phyloP scores from a whole-genome alignment of 2,113 vertebrate genomes.

The Anas platyrhynchos region DNA sequence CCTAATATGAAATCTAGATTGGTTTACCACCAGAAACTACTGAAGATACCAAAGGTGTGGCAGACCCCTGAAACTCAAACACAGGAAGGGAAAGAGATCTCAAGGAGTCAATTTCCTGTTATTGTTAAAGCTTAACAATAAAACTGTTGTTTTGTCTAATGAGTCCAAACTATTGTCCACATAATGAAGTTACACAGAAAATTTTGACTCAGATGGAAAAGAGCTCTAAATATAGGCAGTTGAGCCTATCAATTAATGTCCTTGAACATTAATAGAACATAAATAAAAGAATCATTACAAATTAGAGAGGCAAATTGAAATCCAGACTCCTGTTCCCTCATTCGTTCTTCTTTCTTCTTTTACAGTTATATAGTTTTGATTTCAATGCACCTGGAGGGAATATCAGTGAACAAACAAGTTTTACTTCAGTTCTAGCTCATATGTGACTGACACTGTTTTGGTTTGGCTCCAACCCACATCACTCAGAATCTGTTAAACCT shows the following conservation, averaged over 20 bases:
- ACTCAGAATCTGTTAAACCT: background rate
- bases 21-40: fast-evolving
- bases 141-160: background rate
- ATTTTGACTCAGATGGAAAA: background rate
- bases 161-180: background rate
- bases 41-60: background rate
- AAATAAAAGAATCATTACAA: background rate
- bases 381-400: too few relatives aligned
- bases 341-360: background rate
- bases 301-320: background rate
- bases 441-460: background rate
- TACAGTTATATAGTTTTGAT: background rate
- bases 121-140: background rate
- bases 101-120: background rate
- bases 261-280: background rate
- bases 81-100: background rate
- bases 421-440: too few relatives aligned
- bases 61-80: fast-evolving
- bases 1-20: background rate
- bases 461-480: background rate
- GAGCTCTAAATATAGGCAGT: background rate
- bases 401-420: too few relatives aligned
- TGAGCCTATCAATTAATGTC: background rate
- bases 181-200: background rate
- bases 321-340: background rate